Base-by-base conservation (phyloP, 2,888 invertebrate genomes). In the Scaptomyza caliginosa region DNA sequence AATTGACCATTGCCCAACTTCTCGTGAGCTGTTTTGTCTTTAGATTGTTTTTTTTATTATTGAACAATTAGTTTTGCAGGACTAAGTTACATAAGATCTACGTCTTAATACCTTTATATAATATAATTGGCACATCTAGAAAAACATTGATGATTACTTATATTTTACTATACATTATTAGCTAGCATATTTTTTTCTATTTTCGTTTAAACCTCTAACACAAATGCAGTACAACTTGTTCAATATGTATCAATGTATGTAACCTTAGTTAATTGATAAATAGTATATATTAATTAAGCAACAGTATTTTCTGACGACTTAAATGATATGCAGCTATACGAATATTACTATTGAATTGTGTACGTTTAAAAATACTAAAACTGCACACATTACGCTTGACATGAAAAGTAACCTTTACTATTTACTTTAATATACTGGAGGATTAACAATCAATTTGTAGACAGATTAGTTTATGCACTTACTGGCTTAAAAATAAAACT, bases 401-500 rank as follows among this genome's bases (percentile, higher is more conserved):
- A 24, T 16, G 42, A 42, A 16, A 26, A 7, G 11, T 11, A 11
- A 4, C 32, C n/a, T 13, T 13, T 13, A 32, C n/a, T 32, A 5
- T 5, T n/a, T 13, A 32, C 2, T 13, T 28, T 0, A 13, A 16
- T 24, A 42, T 13, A 23, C 23, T 40, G 4, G 23, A n/a, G 13
- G 23, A 40, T 13, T 40, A 21, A 40, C 8, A 40, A 13, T 40
- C 34, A 45, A 59, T 67, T 75, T 34, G 19, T 57, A 67, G 42
- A 72, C 55, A 57, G 57, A 60, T 48, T 54, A 55, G 55, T 57
- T 65, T 34, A 43, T 46, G 66, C 36, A 66, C 13, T 13, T 3
- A 32, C 13, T 32, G 13, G 23, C 23, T 24, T 24, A 10, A 26
- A 10, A 26, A 10, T 10, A 26, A 26, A 34, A 34, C 34, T 34